phyloP scores from a whole-genome alignment of 1,140 invertebrate genomes.

The Capitella teleta region DNA sequence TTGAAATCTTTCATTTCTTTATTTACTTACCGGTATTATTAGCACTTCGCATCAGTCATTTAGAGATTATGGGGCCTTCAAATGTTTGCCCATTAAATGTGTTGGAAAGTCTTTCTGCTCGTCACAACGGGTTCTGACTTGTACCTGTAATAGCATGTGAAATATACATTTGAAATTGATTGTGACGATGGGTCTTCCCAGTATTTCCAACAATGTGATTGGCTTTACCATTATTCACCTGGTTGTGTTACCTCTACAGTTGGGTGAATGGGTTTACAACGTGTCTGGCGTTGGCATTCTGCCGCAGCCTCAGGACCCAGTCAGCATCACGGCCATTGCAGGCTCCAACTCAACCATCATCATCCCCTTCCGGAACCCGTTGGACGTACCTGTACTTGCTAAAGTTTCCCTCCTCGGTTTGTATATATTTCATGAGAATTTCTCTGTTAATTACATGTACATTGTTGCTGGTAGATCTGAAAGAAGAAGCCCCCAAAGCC shows the following conservation, averaged over 20 bases:
- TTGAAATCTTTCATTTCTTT: too few species aligned
- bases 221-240: not conserved
- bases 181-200: too few species aligned
- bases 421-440: too few species aligned
- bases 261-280: slow-evolving; percentile 36
- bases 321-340: slow-evolving; percentile 25
- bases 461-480: not conserved
- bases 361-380: slow-evolving; percentile 39
- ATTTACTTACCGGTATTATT: too few species aligned
- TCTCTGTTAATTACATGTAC: not conserved
- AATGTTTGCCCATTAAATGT: too few species aligned
- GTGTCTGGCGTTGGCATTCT: slow-evolving; percentile 30
- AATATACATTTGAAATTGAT: too few species aligned
- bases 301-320: slow-evolving; percentile 31
- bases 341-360: slow-evolving; percentile 35
- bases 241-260: slow-evolving; percentile 17
- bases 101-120: too few species aligned
- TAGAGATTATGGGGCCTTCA: too few species aligned
- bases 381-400: slow-evolving; percentile 27
- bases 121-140: too few species aligned
- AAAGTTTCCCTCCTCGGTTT: slow-evolving; percentile 29
- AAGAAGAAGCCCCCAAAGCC: not conserved
- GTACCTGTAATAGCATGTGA: too few species aligned
- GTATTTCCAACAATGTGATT: not conserved
- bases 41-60: too few species aligned